Conservation (phyloP, 2,113 vertebrate species). For the Eulemur macaco region DNA sequence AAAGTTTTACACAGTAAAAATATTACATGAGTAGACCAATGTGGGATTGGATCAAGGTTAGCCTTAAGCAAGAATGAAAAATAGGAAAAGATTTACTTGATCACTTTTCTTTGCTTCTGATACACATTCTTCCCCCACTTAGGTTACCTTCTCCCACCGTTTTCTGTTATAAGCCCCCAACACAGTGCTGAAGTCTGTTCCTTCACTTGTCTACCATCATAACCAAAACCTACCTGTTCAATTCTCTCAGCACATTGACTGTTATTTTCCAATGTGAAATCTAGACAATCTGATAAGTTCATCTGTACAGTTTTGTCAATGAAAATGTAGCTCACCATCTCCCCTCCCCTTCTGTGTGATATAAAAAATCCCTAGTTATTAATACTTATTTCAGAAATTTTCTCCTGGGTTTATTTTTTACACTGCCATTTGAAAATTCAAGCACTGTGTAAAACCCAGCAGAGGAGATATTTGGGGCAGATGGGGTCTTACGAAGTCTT, state of each 20-base stretch:
- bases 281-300: not conserved
- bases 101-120: not conserved
- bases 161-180: not conserved
- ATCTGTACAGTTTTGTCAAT: not conserved
- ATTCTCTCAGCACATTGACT: not conserved
- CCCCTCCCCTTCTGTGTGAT: not conserved
- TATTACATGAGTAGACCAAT: not conserved
- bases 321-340: not conserved
- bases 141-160: not conserved
- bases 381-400: not conserved
- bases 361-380: not conserved
- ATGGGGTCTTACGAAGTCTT: not conserved
- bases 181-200: not conserved
- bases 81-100: not conserved
- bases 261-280: not conserved
- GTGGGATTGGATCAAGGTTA: not conserved
- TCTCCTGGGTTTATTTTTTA: not conserved
- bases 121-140: too few species aligned
- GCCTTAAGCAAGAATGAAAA: not conserved
- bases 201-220: not conserved
- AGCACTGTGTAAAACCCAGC: not conserved
- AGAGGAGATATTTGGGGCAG: not conserved
- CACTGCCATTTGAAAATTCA: not conserved
- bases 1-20: not conserved
- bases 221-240: not conserved